Conservation (phyloP, 2,888 invertebrate species). For the Notodonta ziczac region DNA sequence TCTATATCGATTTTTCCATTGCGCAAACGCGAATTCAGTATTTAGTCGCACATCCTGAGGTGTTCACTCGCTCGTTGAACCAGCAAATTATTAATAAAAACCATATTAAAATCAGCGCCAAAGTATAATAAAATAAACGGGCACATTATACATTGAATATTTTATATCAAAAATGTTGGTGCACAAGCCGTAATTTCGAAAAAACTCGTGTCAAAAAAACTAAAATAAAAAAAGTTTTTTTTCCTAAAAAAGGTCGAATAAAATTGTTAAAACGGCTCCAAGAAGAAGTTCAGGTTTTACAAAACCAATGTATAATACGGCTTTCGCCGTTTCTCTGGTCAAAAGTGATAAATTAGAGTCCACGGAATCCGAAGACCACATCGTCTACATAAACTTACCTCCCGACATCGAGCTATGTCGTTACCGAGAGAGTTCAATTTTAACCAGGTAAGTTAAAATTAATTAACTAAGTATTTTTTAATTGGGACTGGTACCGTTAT, state of each 20-base stretch:
- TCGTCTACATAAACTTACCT: conserved; percentile 63
- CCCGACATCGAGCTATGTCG: conserved; percentile 83
- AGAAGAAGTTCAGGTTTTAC: conserved; percentile 40
- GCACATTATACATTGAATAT: not conserved
- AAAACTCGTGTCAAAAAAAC: conserved; percentile 13
- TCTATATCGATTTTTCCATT: conserved; percentile 30
- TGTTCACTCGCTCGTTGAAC: not conserved
- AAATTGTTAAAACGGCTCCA: conserved; percentile 70
- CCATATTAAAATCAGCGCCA: not conserved
- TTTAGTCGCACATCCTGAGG: not conserved
- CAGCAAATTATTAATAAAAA: not conserved
- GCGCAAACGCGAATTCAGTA: conserved; percentile 29
- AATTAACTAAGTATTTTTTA: not conserved
- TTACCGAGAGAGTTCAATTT: conserved; percentile 86
- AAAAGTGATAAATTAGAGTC: conserved; percentile 62
- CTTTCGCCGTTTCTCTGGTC: conserved; percentile 56
- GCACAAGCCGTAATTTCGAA: conserved; percentile 23
- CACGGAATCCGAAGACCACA: conserved; percentile 76
- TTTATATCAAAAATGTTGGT: conserved; percentile 25
- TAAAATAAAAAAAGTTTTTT: conserved; percentile 26
- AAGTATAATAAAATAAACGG: conserved; percentile 1
- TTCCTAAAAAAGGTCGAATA: conserved; percentile 37
- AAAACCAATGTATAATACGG: conserved; percentile 75
- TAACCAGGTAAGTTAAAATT: conserved; percentile 74
- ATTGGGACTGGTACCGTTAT: no score